Evolutionary conservation across 2,113 vertebrate genomes (phyloP).

Genomic region (Urocynchramus pylzowi): DNA sequence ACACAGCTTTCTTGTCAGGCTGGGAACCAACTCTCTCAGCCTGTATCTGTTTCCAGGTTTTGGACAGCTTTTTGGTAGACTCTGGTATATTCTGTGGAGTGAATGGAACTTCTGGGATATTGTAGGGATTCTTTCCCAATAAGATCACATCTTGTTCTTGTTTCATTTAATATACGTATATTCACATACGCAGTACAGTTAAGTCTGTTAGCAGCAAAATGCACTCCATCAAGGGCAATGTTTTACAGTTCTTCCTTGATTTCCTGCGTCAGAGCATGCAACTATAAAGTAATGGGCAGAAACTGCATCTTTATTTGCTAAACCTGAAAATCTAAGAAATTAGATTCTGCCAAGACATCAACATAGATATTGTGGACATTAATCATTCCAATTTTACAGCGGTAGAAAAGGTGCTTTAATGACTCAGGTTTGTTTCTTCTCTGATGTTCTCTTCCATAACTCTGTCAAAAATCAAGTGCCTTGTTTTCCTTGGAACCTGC

Average conservation of each 20-base stretch:
- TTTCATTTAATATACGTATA: slow-evolving; percentile 40
- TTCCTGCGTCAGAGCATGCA: slow-evolving; percentile 38
- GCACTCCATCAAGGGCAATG: neutral
- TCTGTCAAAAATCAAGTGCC: neutral
- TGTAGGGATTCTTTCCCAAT: slow-evolving; percentile 58
- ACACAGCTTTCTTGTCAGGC: neutral
- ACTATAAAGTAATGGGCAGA: neutral
- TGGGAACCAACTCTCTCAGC: neutral
- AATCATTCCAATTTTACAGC: neutral
- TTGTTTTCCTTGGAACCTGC: neutral
- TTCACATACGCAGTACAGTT: neutral
- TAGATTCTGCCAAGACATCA: neutral
- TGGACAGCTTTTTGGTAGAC: slow-evolving; percentile 18
- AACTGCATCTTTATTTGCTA: slow-evolving; percentile 24
- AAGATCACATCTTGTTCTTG: slow-evolving; percentile 70
- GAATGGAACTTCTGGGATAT: slow-evolving; percentile 33
- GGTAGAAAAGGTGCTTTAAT: neutral
- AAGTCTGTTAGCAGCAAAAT: neutral
- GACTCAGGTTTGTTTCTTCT: neutral
- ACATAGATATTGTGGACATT: neutral
- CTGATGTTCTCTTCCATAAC: neutral
- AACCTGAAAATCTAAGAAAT: slow-evolving; percentile 1
- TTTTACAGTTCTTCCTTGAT: slow-evolving; percentile 51
- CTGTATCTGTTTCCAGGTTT: slow-evolving; percentile 20
- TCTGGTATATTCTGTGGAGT: slow-evolving; percentile 10